These are phyloP conservation scores for Autographa pulchrina DNA, from an alignment of 2,888 invertebrate species.

Conservation along the genomic window DNA sequence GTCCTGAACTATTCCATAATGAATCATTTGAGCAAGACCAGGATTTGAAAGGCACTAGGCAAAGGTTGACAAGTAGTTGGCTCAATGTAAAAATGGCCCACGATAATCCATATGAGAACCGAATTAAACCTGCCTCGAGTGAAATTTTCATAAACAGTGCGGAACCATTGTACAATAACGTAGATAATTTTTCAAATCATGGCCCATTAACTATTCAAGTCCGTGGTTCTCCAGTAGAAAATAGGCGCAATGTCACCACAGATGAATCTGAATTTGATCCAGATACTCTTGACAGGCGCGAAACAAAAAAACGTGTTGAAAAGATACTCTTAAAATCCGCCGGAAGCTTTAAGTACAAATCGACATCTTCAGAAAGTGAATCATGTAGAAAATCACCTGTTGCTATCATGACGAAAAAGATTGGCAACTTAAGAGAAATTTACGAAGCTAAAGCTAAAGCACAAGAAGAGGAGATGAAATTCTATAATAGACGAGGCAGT, in stretches of 20 bases:
- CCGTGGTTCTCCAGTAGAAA: conserved; percentile 92
- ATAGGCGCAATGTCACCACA: conserved; percentile 91
- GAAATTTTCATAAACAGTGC: conserved; percentile 92
- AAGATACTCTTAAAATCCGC: conserved; percentile 91
- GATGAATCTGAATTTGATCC: conserved; percentile 95
- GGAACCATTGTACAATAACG: conserved; percentile 87
- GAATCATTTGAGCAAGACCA: conserved; percentile 66
- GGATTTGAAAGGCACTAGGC: conserved; percentile 69
- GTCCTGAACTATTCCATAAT: conserved; percentile 82
- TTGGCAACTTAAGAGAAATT: conserved; percentile 93
- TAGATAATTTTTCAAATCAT: conserved; percentile 85
- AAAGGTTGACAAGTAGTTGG: conserved; percentile 82
- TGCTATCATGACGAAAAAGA: conserved; percentile 88
- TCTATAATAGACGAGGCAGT: conserved; percentile 80
- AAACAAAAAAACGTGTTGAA: conserved; percentile 81
- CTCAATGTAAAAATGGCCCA: conserved; percentile 77
- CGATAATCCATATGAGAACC: conserved; percentile 71
- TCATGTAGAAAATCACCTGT: conserved; percentile 72
- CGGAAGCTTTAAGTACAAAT: conserved; percentile 92
- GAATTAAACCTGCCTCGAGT: conserved; percentile 85
- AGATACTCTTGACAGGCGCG: conserved; percentile 93
- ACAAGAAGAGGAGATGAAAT: conserved; percentile 72
- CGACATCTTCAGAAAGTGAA: conserved; percentile 72
- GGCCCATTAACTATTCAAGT: conserved; percentile 95
- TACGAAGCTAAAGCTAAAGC: conserved; percentile 92